Base-by-base conservation (phyloP, 35 echinoderm and acorn worm genomes). In the Chiridota heheva region DNA sequence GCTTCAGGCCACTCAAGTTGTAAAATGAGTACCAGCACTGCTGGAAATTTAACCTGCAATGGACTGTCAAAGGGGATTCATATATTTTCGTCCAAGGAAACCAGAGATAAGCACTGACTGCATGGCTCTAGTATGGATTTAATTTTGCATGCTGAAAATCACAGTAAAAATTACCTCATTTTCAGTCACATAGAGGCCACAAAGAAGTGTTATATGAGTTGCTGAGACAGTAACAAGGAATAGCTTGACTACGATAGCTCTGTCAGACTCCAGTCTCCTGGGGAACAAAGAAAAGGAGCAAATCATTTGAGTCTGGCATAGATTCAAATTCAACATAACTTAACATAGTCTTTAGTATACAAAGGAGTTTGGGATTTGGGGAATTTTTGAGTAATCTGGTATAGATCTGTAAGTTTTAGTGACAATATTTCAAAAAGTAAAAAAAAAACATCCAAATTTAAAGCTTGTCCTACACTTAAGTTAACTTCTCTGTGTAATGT, bases 191-290 rank as follows among this genome's bases (percentile, higher is more conserved):
- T 88, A 93, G 5, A 93, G 61, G 10, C 90, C 90, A 44, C 77
- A 17, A 31, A 93, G 80, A 3, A 88, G 58, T 0, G 90, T 93
- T 2, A 93, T 63, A 27, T 93, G 79, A 39, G 78, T 76, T 12
- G 84, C 80, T 35, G 78, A 83, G 48, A 93, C 69, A 1, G 90
- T 93, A 28, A 87, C 13, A 40, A 93, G 80, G 63, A 93, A 93
- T 45, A 81, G 75, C 40, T 81, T 69, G 1, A 93, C 90, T 5
- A 87, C 48, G 34, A 77, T 82, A 60, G 90, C 90, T 69, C 85
- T 69, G 72, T 93, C 90, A 30, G 90, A 93, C 46, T 93, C 90
- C 27, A 93, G 72, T 48, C 44, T 93, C 72, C 90, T 93, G 48
- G 28, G 27, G 38, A 2, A 57, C 5, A 13, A 40, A 35, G 4